These are phyloP conservation scores for Callipepla californica DNA, from an alignment of 2,113 vertebrate species.

Conservation along the genomic window DNA sequence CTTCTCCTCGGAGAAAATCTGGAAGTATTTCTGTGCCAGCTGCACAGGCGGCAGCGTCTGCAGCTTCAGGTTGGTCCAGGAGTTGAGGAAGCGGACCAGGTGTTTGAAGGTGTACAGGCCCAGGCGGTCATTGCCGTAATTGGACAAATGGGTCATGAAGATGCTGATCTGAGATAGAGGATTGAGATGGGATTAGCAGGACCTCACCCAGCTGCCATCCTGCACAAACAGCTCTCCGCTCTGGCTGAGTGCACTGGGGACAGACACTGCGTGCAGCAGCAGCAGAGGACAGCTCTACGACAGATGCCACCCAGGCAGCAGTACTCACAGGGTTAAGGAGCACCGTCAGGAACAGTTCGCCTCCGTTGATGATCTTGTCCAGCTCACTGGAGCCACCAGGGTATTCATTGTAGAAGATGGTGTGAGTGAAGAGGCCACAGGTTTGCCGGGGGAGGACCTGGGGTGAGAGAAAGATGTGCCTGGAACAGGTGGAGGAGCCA, in stretches of 20 bases:
- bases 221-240: background rate
- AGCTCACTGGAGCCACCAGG: constrained; percentile 93
- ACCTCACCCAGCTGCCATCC: background rate
- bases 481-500: background rate
- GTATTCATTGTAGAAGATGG: constrained; percentile 98
- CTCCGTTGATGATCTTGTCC: constrained; percentile 97
- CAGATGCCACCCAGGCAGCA: rapidly evolving
- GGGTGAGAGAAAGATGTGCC: background rate
- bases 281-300: background rate
- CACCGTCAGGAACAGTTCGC: constrained; percentile 96
- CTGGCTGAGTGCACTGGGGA: rapidly evolving
- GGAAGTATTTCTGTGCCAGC: constrained; percentile 96
- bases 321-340: constrained; percentile 94
- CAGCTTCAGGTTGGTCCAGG: constrained; percentile 95
- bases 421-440: constrained; percentile 97
- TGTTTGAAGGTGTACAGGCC: constrained; percentile 97
- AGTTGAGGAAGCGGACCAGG: constrained; percentile 91
- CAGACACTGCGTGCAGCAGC: background rate
- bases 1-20: constrained; percentile 95
- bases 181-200: background rate
- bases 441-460: constrained; percentile 96
- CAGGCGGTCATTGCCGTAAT: constrained; percentile 96
- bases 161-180: constrained; percentile 89
- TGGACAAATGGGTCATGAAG: constrained; percentile 99
- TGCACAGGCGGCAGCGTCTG: constrained; percentile 93